These are phyloP conservation scores for Crocidura indochinensis DNA, from an alignment of 2,797 vertebrate species.

Conservation along the genomic window DNA sequence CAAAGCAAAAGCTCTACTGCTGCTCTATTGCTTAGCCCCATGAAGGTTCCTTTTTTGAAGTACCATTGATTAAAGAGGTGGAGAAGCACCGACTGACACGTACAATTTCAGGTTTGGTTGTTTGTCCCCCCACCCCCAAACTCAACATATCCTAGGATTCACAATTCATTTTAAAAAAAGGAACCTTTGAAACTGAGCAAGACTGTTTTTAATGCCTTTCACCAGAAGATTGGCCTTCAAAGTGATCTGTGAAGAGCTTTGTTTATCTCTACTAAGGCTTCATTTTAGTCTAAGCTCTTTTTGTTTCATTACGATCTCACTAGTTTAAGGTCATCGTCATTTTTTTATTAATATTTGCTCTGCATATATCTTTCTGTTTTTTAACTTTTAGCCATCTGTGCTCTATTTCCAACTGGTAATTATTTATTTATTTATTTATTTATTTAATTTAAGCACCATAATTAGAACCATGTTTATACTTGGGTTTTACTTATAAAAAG, in stretches of 20 bases:
- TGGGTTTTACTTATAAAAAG: too few species aligned
- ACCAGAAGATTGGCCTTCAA: background rate
- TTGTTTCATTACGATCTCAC: background rate
- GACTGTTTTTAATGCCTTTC: background rate
- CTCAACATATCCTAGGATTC: background rate
- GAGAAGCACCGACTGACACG: background rate
- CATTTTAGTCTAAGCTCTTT: background rate
- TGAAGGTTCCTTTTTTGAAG: background rate
- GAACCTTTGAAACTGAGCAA: background rate
- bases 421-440: background rate
- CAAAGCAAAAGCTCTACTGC: too few species aligned
- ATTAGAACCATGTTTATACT: too few species aligned
- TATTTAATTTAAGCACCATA: too few species aligned
- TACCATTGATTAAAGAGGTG: background rate
- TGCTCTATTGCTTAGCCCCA: too few species aligned
- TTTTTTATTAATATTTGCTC: background rate
- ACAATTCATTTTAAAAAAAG: background rate
- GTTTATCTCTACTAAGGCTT: background rate
- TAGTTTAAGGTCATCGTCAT: background rate
- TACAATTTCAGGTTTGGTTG: background rate
- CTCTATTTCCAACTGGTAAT: background rate
- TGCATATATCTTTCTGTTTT: background rate
- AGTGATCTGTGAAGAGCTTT: background rate
- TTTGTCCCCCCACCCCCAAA: background rate
- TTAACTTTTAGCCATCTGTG: slow-evolving; percentile 11